Evolutionary conservation across 2,888 invertebrate genomes (phyloP), one percentile per base, ranked within the genome.

Genomic region (Camptogramma bilineatum): DNA sequence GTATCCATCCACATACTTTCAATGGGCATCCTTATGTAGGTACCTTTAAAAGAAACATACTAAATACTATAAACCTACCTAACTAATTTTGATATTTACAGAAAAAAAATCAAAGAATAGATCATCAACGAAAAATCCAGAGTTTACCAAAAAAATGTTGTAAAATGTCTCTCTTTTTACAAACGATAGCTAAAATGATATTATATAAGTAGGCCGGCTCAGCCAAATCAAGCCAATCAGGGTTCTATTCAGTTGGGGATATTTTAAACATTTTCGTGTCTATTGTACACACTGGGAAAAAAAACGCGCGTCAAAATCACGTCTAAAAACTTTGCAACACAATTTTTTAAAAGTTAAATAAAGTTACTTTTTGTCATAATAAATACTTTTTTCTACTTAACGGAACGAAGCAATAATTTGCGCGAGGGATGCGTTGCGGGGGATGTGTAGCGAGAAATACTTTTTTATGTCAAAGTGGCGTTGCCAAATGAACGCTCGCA

Each of bases 211-310:
- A 68, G 34, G 55, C 19, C 55, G 28, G 62, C 66, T 64, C 64
- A 58, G 67, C 64, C 62, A 61, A 54, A 70, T 69, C 64, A 65
- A 69, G 66, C 69, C 69, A 72, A 72, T 73, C 72, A 73, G 50
- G 56, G 62, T 46, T 10, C 70, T 65, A 73, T 73, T 73, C 71
- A 69, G 57, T 52, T 21, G 56, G 16, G 62, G 68, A 71, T 69
- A 73, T 68, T 68, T 73, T 67, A 68, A 69, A 71, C 64, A 66
- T 66, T 70, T 64, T 62, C 53, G 56, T 52, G 60, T 31, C 9
- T 21, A 3, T 31, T 5, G 34, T 62, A 68, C 71, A 58, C 71
- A 72, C 71, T 69, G 44, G 55, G 62, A 2, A 4, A n/a, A 3
- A 7, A 59, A 50, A 28, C 63, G 68, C 59, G 21, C 56, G 48